These are phyloP conservation scores for Ips nitidus DNA, from an alignment of 1,140 invertebrate species.

Conservation along the genomic window DNA sequence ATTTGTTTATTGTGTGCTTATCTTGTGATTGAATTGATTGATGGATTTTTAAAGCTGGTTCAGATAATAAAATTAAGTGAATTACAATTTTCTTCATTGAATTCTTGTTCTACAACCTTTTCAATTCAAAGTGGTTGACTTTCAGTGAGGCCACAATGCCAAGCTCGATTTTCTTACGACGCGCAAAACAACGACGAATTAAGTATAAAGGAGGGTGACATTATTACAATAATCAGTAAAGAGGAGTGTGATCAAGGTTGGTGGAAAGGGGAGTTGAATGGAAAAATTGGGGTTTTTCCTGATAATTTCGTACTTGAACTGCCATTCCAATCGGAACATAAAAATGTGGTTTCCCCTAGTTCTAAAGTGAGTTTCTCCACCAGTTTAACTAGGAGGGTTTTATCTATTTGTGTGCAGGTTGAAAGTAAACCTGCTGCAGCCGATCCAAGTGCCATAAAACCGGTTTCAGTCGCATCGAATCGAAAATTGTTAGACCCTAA, in stretches of 20 bases:
- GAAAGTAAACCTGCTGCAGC: conserved; percentile 26
- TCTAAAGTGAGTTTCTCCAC: neutral
- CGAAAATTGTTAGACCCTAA: conserved; percentile 57
- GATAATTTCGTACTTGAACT: conserved; percentile 83
- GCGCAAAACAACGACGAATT: conserved; percentile 94
- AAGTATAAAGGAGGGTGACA: conserved; percentile 83
- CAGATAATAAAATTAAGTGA: too few species aligned
- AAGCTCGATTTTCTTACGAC: conserved; percentile 86
- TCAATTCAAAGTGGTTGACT: neutral
- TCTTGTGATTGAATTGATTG: too few species aligned
- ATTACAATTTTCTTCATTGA: too few species aligned
- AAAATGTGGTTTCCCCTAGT: neutral
- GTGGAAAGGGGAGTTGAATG: conserved; percentile 94
- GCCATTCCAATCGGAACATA: neutral
- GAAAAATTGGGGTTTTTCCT: conserved; percentile 90
- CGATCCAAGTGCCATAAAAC: conserved; percentile 40
- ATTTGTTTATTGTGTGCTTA: too few species aligned
- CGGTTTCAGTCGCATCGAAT: conserved; percentile 54
- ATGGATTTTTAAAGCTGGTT: too few species aligned
- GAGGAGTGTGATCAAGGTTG: conserved; percentile 92
- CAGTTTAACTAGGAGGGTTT: neutral
- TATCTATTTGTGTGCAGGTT: conserved; percentile 1
- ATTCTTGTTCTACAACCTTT: too few species aligned
- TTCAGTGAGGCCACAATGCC: conserved; percentile 61
- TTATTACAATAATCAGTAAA: conserved; percentile 83